Conservation (phyloP, 2,888 invertebrate species). For the Alentia gelatinosa region DNA sequence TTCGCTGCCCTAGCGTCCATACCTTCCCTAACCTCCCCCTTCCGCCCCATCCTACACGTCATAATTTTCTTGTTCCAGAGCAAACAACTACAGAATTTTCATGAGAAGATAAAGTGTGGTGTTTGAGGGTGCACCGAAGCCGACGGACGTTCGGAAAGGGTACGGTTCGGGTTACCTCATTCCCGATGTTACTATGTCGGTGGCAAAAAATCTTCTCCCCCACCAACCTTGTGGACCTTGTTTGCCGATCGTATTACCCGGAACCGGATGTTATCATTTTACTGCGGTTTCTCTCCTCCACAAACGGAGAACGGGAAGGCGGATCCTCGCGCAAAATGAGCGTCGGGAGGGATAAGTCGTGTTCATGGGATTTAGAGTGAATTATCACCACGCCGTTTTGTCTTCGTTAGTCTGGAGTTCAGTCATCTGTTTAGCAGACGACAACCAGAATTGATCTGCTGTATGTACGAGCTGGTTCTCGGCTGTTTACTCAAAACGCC, state of each 20-base stretch:
- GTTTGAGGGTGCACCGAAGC: not conserved
- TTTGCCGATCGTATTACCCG: not conserved
- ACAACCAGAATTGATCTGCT: not conserved
- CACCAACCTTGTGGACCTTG: not conserved
- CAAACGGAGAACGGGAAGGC: not conserved
- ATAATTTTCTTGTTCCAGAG: not conserved
- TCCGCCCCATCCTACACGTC: not conserved
- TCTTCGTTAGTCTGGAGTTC: not conserved
- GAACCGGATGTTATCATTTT: constrained; percentile 1
- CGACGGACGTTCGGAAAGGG: not conserved
- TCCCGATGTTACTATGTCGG: constrained; percentile 20
- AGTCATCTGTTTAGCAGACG: not conserved
- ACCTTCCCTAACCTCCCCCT: not conserved
- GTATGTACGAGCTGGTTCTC: too few relatives aligned
- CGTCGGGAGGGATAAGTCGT: not conserved
- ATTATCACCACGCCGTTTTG: not conserved
- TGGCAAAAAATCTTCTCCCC: not conserved
- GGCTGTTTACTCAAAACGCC: too few relatives aligned
- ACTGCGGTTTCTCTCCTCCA: not conserved
- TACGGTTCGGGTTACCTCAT: not conserved
- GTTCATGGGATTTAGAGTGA: not conserved
- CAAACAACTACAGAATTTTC: constrained; percentile 21
- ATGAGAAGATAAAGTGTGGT: constrained; percentile 25
- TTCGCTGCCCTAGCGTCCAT: not conserved
- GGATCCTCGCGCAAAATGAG: not conserved